Percentiles rank a stretch among this genome's conserved stretches.
These are phyloP conservation scores for Scaptodrosophila lebanonensis DNA, from an alignment of 1,140 invertebrate genomes.

Conservation along the genomic window DNA sequence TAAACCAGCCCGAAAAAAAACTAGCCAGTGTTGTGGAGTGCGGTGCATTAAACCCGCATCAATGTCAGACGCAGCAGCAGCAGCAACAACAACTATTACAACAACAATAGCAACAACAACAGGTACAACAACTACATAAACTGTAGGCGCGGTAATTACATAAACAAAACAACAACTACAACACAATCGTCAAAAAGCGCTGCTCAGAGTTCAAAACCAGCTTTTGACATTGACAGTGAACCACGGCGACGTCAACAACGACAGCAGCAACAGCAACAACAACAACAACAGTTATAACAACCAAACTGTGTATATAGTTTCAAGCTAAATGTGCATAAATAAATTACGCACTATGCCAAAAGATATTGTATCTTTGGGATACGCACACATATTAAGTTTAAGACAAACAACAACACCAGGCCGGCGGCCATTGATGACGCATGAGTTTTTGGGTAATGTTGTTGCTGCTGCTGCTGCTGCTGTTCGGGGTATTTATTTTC, in stretches of 20 bases:
- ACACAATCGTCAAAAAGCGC: constrained; percentile 50
- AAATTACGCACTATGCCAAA: constrained; percentile 42
- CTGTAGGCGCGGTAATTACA: constrained; percentile 51
- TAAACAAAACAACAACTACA: too few relatives aligned
- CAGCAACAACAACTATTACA: constrained; percentile 23
- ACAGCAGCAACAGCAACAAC: constrained; percentile 23
- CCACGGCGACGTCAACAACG: constrained; percentile 9
- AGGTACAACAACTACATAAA: constrained; percentile 31
- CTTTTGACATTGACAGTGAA: constrained; percentile 68
- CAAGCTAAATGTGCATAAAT: constrained; percentile 44
- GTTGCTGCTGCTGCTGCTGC: not conserved
- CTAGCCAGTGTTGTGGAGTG: not conserved
- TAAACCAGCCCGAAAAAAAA: constrained; percentile 29
- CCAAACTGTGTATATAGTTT: constrained; percentile 29
- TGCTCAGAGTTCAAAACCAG: constrained; percentile 49
- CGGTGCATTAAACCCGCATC: constrained; percentile 66
- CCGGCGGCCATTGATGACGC: constrained; percentile 22
- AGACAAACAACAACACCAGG: constrained; percentile 7
- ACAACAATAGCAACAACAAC: constrained; percentile 27
- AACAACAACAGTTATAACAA: constrained; percentile 19
- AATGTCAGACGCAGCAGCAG: constrained; percentile 49
- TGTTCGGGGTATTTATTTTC: constrained; percentile 1
- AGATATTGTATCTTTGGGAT: constrained; percentile 18
- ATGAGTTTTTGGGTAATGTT: constrained; percentile 6
- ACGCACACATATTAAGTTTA: constrained; percentile 4